A percentile compares a stretch with the other conserved stretches of the same genome.
Conservation (phyloP, 2,797 vertebrate genomes). For the Kryptopterus vitreolus region DNA sequence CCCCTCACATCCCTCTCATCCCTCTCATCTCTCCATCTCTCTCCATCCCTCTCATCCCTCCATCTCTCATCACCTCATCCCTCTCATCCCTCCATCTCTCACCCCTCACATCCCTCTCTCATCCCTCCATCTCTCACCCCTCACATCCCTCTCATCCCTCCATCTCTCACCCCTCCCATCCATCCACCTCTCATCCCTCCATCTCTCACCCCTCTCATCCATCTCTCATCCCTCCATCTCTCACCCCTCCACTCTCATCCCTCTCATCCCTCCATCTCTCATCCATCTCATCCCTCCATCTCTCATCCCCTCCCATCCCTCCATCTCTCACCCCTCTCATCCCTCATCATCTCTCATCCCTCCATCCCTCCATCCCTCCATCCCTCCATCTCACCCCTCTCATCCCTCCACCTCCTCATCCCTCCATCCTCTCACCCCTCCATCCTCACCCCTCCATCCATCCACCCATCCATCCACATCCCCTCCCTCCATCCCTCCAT, state of each 20-base stretch:
- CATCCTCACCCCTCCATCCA: constrained; percentile 20
- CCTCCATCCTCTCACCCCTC: background rate
- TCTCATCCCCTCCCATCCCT: no score
- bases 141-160: no score
- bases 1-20: background rate
- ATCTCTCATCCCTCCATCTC: no score
- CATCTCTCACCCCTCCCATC: no score
- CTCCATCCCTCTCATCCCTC: background rate
- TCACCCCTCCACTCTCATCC: no score
- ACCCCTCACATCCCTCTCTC: constrained; percentile 54
- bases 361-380: background rate
- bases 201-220: no score
- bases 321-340: constrained; percentile 54
- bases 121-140: constrained; percentile 57
- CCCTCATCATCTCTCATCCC: constrained; percentile 51
- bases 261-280: no score
- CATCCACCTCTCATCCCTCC: no score
- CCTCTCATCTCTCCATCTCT: background rate
- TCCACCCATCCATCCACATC: no score
- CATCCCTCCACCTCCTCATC: no score
- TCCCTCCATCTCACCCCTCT: no score
- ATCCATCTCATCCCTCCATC: no score
- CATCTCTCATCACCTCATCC: constrained; percentile 46
- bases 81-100: constrained; percentile 54
- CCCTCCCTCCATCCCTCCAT: background rate